Percentiles rank a stretch among this genome's conserved stretches.
phyloP scores from a whole-genome alignment of 2,113 vertebrate species.

The Chaetorhynchus papuensis region DNA sequence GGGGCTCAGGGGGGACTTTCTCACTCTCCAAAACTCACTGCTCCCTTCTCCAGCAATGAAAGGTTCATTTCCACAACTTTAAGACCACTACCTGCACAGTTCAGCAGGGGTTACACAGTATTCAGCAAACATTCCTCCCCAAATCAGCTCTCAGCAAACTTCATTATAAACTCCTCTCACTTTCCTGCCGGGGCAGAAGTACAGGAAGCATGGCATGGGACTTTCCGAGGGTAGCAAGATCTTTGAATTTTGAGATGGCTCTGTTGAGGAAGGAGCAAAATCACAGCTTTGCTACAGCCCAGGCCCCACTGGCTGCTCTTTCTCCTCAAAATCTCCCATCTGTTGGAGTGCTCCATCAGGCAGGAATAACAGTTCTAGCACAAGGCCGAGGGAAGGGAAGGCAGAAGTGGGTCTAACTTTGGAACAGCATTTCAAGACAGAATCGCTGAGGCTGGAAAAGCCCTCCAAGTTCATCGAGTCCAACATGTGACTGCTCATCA shows the following conservation, averaged over 20 bases:
- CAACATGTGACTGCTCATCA: rapidly evolving
- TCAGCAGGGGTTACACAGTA: rapidly evolving
- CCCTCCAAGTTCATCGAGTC: rapidly evolving
- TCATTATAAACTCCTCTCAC: neutral
- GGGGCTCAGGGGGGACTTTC: neutral
- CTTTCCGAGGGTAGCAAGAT: rapidly evolving
- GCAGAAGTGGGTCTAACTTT: neutral
- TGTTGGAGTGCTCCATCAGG: neutral
- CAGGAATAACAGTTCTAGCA: neutral
- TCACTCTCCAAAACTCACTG: neutral
- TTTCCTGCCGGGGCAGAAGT: neutral
- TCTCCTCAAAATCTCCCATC: neutral
- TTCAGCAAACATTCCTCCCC: neutral
- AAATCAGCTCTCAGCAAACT: neutral
- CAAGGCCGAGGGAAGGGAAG: neutral
- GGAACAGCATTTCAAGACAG: neutral
- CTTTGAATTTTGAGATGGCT: neutral
- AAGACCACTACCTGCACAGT: neutral
- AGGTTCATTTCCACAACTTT: neutral
- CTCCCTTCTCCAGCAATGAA: neutral
- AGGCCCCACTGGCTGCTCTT: neutral
- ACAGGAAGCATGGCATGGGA: rapidly evolving
- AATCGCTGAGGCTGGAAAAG: neutral
- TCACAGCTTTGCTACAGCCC: neutral
- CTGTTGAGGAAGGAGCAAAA: neutral